Evolutionary conservation across 2,888 invertebrate genomes (phyloP).

Genomic region (Hyposoter didymator): DNA sequence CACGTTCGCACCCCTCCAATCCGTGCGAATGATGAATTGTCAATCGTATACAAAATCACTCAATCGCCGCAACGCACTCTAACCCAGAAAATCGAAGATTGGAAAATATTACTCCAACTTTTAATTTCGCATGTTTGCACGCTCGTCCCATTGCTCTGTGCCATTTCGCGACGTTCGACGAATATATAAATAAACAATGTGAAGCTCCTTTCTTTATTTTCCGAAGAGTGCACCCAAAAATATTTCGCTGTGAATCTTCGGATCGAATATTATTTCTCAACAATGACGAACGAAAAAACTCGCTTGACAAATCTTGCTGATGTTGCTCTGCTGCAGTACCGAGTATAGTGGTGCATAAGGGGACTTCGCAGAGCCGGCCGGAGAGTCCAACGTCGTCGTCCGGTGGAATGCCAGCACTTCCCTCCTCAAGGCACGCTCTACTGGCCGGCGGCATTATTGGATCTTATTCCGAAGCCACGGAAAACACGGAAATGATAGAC

Average conservation of each 20-base stretch:
- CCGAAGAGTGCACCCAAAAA: neutral
- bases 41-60: neutral
- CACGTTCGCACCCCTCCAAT: conserved; percentile 57
- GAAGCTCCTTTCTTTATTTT: neutral
- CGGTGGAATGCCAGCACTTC: conserved; percentile 82
- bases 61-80: neutral
- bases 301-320: neutral
- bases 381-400: conserved; percentile 79
- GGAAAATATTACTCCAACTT: neutral
- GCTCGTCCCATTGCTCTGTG: neutral
- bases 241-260: neutral
- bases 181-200: neutral
- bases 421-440: conserved; percentile 80
- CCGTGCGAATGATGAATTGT: conserved; percentile 28
- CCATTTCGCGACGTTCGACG: neutral
- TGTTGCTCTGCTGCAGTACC: conserved; percentile 79
- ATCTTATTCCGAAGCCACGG: conserved; percentile 75
- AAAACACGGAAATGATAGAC: conserved; percentile 82
- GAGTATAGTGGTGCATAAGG: conserved; percentile 83
- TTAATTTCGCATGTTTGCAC: neutral
- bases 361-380: conserved; percentile 79
- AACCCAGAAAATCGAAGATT: neutral
- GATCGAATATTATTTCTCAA: neutral
- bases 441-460: conserved; percentile 76
- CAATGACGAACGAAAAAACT: neutral